These are phyloP conservation scores for Synergus umbraculus DNA, from an alignment of 2,888 invertebrate genomes.

Conservation along the genomic window DNA sequence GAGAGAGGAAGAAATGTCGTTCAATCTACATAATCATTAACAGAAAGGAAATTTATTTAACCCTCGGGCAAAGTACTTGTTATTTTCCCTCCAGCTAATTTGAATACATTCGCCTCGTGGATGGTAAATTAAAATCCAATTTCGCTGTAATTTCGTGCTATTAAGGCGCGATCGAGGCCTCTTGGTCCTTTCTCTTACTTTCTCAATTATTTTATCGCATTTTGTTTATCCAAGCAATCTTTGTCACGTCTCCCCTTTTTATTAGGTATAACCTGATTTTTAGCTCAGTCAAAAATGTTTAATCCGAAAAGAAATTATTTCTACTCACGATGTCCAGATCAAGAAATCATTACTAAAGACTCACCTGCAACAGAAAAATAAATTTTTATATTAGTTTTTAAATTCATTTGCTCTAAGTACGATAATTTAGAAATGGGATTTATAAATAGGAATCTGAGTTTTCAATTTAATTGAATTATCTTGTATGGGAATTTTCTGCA, in stretches of 20 bases:
- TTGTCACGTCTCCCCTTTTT: conserved; percentile 25
- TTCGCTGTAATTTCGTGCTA: conserved; percentile 75
- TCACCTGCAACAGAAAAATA: conserved; percentile 29
- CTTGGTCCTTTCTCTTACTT: conserved; percentile 40
- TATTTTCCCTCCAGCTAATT: conserved; percentile 72
- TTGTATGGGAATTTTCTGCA: neutral
- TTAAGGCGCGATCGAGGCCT: conserved; percentile 70
- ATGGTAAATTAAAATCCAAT: conserved; percentile 77
- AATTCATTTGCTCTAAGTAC: neutral
- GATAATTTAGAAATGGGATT: neutral
- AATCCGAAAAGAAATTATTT: neutral
- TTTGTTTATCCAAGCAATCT: conserved; percentile 41
- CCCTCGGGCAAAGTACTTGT: conserved; percentile 68
- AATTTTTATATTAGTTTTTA: neutral
- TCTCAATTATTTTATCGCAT: conserved; percentile 15
- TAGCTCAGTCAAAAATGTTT: neutral
- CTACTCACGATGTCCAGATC: conserved; percentile 12
- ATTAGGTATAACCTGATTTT: neutral
- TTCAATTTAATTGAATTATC: neutral
- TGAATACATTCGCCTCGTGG: conserved; percentile 73
- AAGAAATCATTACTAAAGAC: neutral
- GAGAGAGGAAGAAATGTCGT: conserved; percentile 69
- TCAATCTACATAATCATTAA: conserved; percentile 76
- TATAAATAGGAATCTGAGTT: neutral
- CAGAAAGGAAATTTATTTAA: conserved; percentile 76